phyloP scores from a whole-genome alignment of 2,113 vertebrate species.

The Hypomesus transpacificus region DNA sequence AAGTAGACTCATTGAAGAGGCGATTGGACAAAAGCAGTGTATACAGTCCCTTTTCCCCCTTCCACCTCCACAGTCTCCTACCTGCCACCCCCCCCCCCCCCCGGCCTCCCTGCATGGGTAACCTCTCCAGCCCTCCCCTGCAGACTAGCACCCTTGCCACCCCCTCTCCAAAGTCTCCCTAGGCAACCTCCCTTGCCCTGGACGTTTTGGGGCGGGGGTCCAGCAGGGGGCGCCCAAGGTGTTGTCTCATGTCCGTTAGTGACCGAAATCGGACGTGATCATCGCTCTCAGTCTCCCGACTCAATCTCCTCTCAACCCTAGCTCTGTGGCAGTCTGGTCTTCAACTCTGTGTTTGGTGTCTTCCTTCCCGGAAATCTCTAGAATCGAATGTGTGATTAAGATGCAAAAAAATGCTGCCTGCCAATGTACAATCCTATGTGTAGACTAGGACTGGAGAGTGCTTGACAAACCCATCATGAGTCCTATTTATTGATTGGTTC shows the following conservation, averaged over 20 bases:
- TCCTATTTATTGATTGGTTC: slow-evolving; percentile 34
- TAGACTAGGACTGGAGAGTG: slow-evolving; percentile 12
- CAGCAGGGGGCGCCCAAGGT: slow-evolving; percentile 17
- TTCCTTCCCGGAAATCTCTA: slow-evolving; percentile 24
- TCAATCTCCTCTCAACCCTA: slow-evolving; percentile 49
- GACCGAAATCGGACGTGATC: slow-evolving; percentile 28
- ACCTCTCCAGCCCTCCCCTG: slow-evolving; percentile 35
- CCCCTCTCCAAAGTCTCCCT: slow-evolving; percentile 45
- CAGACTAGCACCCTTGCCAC: slow-evolving; percentile 31
- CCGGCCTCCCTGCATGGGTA: slow-evolving; percentile 31
- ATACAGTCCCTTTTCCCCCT: neutral
- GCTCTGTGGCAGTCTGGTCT: slow-evolving; percentile 48
- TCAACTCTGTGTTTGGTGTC: slow-evolving; percentile 29
- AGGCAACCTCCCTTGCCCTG: slow-evolving; percentile 27
- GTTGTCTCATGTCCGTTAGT: slow-evolving; percentile 26
- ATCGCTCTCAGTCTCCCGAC: slow-evolving; percentile 32
- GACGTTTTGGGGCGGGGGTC: slow-evolving; percentile 25
- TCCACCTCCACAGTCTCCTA: slow-evolving; percentile 4
- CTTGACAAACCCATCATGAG: slow-evolving; percentile 38
- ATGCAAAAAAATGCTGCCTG: neutral
- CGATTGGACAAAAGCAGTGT: neutral
- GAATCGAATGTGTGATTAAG: neutral
- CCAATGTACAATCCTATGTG: neutral
- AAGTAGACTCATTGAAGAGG: neutral
- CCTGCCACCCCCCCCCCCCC: slow-evolving; percentile 17